phyloP scores from a whole-genome alignment of 2,888 invertebrate genomes.

The Nesidiocoris tenuis region DNA sequence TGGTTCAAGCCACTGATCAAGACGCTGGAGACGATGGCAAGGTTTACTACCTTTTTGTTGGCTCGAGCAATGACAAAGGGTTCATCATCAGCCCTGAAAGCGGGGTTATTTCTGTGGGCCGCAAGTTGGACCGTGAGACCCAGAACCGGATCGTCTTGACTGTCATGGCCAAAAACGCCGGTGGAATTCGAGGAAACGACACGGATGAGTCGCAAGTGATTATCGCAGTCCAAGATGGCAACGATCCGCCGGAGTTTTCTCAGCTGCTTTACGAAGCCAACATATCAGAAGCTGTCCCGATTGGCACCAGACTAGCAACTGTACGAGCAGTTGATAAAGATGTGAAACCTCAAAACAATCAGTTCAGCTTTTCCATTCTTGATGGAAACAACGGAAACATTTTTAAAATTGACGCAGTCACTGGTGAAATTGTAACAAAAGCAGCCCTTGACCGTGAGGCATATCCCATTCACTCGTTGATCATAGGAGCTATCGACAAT shows the following conservation, averaged over 20 bases:
- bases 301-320: slow-evolving; percentile 71
- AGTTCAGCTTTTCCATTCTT: slow-evolving; percentile 86
- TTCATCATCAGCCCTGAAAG: slow-evolving; percentile 81
- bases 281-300: slow-evolving; percentile 74
- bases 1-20: slow-evolving; percentile 84
- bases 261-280: slow-evolving; percentile 73
- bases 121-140: slow-evolving; percentile 80
- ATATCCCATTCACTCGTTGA: slow-evolving; percentile 69
- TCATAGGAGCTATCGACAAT: slow-evolving; percentile 84
- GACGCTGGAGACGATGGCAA: slow-evolving; percentile 84
- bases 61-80: slow-evolving; percentile 87
- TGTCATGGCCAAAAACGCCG: slow-evolving; percentile 91
- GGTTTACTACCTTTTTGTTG: slow-evolving; percentile 88
- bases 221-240: slow-evolving; percentile 91
- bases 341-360: slow-evolving; percentile 84
- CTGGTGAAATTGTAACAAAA: slow-evolving; percentile 75
- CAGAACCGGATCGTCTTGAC: slow-evolving; percentile 86
- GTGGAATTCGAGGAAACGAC: slow-evolving; percentile 90
- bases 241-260: slow-evolving; percentile 93
- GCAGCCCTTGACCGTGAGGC: slow-evolving; percentile 78
- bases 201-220: slow-evolving; percentile 94
- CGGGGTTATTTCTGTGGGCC: slow-evolving; percentile 79
- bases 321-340: slow-evolving; percentile 90
- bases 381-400: slow-evolving; percentile 78
- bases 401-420: slow-evolving; percentile 82